Percentiles rank a stretch among this genome's conserved stretches.
These are phyloP conservation scores for Liparis tanakae DNA, from an alignment of 2,797 vertebrate genomes.

Conservation along the genomic window DNA sequence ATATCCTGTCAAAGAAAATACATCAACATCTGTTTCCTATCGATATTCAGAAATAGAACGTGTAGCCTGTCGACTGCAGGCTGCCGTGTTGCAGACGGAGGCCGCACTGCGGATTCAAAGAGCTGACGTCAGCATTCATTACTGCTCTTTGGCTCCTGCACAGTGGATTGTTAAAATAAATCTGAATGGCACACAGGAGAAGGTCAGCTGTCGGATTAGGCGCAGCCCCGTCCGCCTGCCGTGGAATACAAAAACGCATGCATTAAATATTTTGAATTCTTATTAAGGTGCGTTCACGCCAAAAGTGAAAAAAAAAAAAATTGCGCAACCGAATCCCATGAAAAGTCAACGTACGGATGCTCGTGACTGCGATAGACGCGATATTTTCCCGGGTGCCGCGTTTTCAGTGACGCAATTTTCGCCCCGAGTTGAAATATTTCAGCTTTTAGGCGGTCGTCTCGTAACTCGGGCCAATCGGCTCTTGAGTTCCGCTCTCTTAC, in stretches of 20 bases:
- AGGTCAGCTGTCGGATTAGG: slow-evolving; percentile 51
- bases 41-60: slow-evolving; percentile 46
- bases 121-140: slow-evolving; percentile 50
- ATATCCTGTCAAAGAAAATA: slow-evolving; percentile 39
- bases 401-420: too few relatives aligned
- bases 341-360: too few relatives aligned
- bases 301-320: too few relatives aligned
- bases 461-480: too few relatives aligned
- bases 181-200: slow-evolving; percentile 35
- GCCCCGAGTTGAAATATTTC: too few relatives aligned
- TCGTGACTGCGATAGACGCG: too few relatives aligned
- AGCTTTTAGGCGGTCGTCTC: too few relatives aligned
- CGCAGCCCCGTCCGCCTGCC: slow-evolving; percentile 15
- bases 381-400: too few relatives aligned
- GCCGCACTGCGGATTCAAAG: slow-evolving; percentile 20
- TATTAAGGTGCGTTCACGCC: too few relatives aligned
- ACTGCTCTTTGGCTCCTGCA: slow-evolving; percentile 53
- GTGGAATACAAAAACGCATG: not conserved
- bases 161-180: slow-evolving; percentile 51
- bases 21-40: slow-evolving; percentile 68
- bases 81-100: slow-evolving; percentile 18
- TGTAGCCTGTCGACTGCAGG: slow-evolving; percentile 41
- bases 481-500: too few relatives aligned
- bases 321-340: too few relatives aligned
- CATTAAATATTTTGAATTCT: too few relatives aligned